Percentiles rank a stretch among this genome's conserved stretches.
Conservation (phyloP, 2,113 vertebrate species). For the Turdus rufiventris region DNA sequence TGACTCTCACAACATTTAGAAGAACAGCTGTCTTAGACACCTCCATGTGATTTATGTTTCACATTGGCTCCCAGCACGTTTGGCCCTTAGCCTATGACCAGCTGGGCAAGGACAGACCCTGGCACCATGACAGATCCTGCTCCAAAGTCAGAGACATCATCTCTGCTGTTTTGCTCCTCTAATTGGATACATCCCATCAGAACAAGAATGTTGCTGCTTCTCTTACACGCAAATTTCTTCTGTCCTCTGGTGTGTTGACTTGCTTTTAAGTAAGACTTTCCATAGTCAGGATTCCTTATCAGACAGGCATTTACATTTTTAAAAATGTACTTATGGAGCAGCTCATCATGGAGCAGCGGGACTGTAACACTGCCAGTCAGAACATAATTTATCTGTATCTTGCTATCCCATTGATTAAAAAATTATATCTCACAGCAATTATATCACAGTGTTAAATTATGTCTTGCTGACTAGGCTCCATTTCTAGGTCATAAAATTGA, state of each 20-base stretch:
- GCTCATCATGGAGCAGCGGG: neutral
- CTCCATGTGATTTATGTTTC: neutral
- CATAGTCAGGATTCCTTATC: neutral
- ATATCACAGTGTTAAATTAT: slow-evolving; percentile 12
- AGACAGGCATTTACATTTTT: neutral
- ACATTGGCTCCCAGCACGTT: neutral
- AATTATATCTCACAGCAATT: slow-evolving; percentile 19
- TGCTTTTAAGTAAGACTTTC: neutral
- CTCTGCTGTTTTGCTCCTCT: neutral
- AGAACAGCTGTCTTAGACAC: neutral
- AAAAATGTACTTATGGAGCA: neutral
- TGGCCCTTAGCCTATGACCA: neutral
- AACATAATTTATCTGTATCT: neutral
- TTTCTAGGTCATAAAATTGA: neutral
- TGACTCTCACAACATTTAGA: neutral
- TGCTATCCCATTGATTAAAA: slow-evolving; percentile 36
- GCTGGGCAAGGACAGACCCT: neutral
- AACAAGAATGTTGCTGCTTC: neutral
- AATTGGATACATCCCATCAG: neutral
- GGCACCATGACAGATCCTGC: neutral
- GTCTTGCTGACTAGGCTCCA: slow-evolving; percentile 28
- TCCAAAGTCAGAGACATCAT: neutral
- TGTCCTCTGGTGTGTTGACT: neutral
- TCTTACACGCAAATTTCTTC: neutral
- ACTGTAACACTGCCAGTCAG: neutral